Conservation (phyloP, 2,797 vertebrate species). For the Brotula barbata region DNA sequence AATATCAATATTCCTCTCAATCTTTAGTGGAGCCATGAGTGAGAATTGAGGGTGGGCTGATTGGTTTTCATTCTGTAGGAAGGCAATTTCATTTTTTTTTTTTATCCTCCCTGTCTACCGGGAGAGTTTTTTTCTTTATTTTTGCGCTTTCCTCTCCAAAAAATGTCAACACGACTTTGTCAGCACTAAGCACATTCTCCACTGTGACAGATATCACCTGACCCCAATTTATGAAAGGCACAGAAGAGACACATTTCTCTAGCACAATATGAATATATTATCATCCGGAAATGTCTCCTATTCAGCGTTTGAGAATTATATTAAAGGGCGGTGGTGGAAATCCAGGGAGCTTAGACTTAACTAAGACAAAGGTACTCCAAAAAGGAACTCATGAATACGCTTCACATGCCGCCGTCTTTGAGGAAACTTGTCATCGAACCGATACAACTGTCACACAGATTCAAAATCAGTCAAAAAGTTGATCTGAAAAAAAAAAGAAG, state of each 20-base stretch:
- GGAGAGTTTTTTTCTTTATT: constrained; percentile 57
- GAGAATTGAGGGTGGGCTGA: constrained; percentile 60
- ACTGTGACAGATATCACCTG: constrained; percentile 74
- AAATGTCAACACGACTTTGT: constrained; percentile 76
- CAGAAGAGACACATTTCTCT: constrained; percentile 52
- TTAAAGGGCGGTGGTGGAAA: constrained; percentile 42
- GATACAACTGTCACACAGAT: constrained; percentile 25
- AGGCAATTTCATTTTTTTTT: constrained; percentile 76
- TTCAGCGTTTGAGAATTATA: constrained; percentile 43
- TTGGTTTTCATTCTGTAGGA: constrained; percentile 70
- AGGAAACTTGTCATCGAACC: constrained; percentile 3
- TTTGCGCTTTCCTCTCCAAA: constrained; percentile 66
- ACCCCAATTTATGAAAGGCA: constrained; percentile 77
- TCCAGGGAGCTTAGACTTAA: constrained; percentile 44
- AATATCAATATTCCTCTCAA: constrained; percentile 65
- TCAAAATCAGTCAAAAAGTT: constrained; percentile 12
- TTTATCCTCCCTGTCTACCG: constrained; percentile 54
- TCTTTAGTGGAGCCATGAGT: constrained; percentile 53
- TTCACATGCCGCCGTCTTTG: constrained; percentile 6
- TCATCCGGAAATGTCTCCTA: constrained; percentile 38
- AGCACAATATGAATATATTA: constrained; percentile 70
- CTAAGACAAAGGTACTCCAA: constrained; percentile 48
- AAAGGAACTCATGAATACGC: constrained; percentile 23
- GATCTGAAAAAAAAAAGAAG: neutral
- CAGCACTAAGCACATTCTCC: constrained; percentile 67